Evolutionary conservation across 2,113 vertebrate genomes (phyloP).

Genomic region (Oncorhynchus gorbuscha): DNA sequence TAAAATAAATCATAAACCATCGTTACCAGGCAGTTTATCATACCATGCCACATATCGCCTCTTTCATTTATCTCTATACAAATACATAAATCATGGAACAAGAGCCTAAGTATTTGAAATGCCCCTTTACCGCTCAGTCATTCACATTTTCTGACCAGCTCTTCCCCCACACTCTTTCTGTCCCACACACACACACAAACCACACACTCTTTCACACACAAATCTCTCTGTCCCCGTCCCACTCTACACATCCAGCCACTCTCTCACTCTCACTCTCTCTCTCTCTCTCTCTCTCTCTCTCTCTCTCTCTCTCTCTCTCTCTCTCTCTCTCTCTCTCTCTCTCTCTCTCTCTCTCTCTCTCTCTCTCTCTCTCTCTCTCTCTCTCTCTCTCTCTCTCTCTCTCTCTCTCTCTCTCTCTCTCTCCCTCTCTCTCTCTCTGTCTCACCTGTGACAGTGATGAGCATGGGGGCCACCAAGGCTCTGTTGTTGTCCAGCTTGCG

Average conservation of each 20-base stretch:
- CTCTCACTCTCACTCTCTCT: neutral
- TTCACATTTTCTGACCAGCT: no score
- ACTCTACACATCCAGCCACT: neutral
- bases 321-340: no score
- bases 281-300: neutral
- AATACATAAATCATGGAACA: neutral
- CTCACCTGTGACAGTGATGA: constrained; percentile 97
- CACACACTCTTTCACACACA: neutral
- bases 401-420: neutral
- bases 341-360: neutral
- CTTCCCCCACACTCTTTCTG: neutral
- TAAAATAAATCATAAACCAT: neutral
- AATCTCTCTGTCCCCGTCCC: neutral
- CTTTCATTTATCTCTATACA: neutral
- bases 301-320: neutral
- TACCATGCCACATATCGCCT: neutral
- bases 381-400: neutral
- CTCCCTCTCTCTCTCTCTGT: constrained; percentile 6
- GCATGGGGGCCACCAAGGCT: constrained; percentile 93
- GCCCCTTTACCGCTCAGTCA: neutral
- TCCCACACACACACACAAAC: neutral
- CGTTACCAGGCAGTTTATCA: neutral
- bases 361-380: constrained; percentile 56
- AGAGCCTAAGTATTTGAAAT: neutral
- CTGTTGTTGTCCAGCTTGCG: constrained; percentile 98